Evolutionary conservation across 2,888 invertebrate species (phyloP).

Genomic region (Drosophila pseudotalamancana): DNA sequence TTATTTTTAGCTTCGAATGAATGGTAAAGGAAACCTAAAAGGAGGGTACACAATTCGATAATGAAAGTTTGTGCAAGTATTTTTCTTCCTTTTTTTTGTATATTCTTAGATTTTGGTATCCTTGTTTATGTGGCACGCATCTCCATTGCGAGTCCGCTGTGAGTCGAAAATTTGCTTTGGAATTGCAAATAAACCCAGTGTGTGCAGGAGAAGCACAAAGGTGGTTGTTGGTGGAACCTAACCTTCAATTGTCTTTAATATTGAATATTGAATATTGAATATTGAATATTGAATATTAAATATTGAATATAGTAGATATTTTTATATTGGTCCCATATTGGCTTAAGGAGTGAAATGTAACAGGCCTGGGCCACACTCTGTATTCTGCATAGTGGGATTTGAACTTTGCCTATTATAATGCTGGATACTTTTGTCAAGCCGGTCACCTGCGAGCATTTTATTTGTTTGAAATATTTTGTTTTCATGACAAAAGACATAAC

Average conservation of each 20-base stretch:
- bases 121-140: slow-evolving; percentile 45
- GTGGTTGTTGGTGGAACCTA: background rate
- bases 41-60: slow-evolving; percentile 7
- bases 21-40: background rate
- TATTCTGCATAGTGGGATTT: slow-evolving; percentile 4
- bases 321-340: slow-evolving; percentile 23
- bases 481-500: slow-evolving; percentile 42
- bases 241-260: slow-evolving; percentile 15
- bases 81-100: slow-evolving; percentile 13
- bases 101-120: slow-evolving; percentile 6
- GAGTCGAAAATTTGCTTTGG: slow-evolving; percentile 45
- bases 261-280: slow-evolving; percentile 28
- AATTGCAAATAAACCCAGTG: slow-evolving; percentile 57
- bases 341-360: slow-evolving; percentile 34
- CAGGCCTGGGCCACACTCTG: background rate
- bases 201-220: background rate
- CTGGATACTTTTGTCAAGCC: slow-evolving; percentile 4
- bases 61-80: slow-evolving; percentile 4
- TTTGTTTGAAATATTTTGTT: slow-evolving; percentile 11
- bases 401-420: slow-evolving; percentile 2
- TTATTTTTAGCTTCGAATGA: background rate
- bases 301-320: slow-evolving; percentile 22
- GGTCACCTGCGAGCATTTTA: slow-evolving; percentile 27
- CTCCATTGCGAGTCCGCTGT: slow-evolving; percentile 33
- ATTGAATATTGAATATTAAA: slow-evolving; percentile 20